A percentile compares a stretch with the other conserved stretches of the same genome.
These are phyloP conservation scores for Cantharis rustica DNA, from an alignment of 2,888 invertebrate genomes.

Conservation along the genomic window DNA sequence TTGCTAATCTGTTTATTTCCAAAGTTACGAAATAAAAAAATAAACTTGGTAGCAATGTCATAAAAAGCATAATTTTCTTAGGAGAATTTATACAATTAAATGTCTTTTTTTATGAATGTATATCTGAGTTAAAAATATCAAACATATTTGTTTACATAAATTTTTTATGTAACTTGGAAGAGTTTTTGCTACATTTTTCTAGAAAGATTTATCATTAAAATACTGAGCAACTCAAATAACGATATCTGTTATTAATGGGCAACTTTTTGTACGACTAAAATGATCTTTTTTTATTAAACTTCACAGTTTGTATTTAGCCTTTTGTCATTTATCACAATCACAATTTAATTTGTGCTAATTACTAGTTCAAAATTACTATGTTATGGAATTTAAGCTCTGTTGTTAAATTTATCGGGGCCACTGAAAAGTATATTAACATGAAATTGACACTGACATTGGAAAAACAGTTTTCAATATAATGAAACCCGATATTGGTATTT, in stretches of 20 bases:
- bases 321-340: neutral
- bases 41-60: neutral
- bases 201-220: neutral
- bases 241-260: neutral
- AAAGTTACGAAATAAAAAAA: neutral
- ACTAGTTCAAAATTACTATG: neutral
- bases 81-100: neutral
- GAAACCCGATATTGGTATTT: neutral
- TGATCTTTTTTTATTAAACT: neutral
- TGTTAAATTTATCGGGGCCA: neutral
- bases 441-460: neutral
- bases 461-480: neutral
- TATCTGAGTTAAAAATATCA: neutral
- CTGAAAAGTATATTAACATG: neutral
- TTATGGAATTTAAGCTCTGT: neutral
- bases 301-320: neutral
- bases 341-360: neutral
- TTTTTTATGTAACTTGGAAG: neutral
- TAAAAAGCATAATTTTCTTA: neutral
- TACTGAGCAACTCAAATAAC: neutral
- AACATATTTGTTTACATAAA: neutral
- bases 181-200: neutral
- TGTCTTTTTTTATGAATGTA: neutral
- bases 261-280: neutral
- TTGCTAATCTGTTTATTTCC: neutral